Base-by-base conservation (phyloP, 1,140 invertebrate genomes). In the Campoletis sonorensis region DNA sequence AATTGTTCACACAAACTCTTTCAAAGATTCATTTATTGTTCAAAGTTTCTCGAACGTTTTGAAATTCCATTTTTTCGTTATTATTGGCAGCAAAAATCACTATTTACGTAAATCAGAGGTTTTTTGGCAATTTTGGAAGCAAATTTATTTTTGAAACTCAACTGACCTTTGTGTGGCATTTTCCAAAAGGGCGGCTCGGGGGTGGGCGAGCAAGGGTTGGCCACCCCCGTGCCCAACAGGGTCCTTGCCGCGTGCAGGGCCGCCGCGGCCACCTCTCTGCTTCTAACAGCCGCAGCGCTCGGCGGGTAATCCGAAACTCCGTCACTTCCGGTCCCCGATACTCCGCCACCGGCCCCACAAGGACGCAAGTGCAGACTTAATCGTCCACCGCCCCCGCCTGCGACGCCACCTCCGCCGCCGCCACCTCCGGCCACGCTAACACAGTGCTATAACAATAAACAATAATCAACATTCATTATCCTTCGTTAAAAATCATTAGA, bases 141-240 rank as follows among this genome's bases (percentile, higher is more conserved):
- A 45, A 45, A 11, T n/a, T n/a, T n/a, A 11, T 10, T 13, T 45
- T 45, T 45, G 11, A n/a, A 54, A 54, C 3, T 54, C 0, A n/a
- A 91, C 91, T 88, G 67, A 94, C 93, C 93, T 93, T 94, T 94
- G 85, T 94, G 93, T 76, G 93, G 93, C 93, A 93, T 93, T 88
- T 93, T 93, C 93, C 92, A 93, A 87, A 93, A 93, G 85, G 92
- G 90, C 85, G 93, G 91, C 88, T 92, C 93, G 90, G 91, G 93
- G 91, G 91, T 91, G 91, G 91, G 88, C 86, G 92, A 92, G 92
- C 92, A 93, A 91, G 92, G 92, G 88, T 91, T 91, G 85, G 92
- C 92, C 90, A 93, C 92, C 89, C 92, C 91, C 89, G 92, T 91
- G 84, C 92, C 92, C 89, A 93, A 92, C 92, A 93, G 88, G 88